Conservation (phyloP, 2,888 invertebrate genomes). For the Tipula confusa region DNA sequence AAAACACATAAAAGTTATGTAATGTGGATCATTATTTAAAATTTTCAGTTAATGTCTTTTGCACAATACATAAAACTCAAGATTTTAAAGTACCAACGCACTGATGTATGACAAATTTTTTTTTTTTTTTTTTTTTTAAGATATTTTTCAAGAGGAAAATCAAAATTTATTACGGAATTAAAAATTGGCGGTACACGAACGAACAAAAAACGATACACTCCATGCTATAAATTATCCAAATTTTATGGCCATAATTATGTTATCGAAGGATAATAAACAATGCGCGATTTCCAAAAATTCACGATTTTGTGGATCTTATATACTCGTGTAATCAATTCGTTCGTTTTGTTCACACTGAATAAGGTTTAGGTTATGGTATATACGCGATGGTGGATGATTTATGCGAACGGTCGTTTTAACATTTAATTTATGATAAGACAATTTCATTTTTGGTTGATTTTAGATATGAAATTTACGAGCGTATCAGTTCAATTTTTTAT, state of each 20-base stretch:
- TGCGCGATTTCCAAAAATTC: not conserved
- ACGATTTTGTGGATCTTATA: not conserved
- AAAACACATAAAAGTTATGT: too few relatives aligned
- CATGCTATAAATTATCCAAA: not conserved
- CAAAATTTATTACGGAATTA: not conserved
- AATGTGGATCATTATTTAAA: too few relatives aligned
- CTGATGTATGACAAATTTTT: too few relatives aligned
- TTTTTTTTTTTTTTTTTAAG: too few relatives aligned
- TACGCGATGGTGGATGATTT: not conserved
- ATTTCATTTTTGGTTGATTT: not conserved
- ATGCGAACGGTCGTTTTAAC: not conserved
- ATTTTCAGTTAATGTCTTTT: too few relatives aligned
- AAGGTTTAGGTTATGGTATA: not conserved
- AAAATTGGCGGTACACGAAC: not conserved
- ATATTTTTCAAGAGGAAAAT: not conserved
- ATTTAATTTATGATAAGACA: not conserved
- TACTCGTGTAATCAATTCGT: not conserved
- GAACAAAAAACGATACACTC: not conserved
- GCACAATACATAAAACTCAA: too few relatives aligned
- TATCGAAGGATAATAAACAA: not conserved
- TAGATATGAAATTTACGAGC: not conserved
- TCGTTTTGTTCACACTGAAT: not conserved
- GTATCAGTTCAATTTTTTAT: not conserved
- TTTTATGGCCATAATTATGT: not conserved
- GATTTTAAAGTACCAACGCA: too few relatives aligned